These are phyloP conservation scores for Ptyas mucosa DNA, from an alignment of 2,113 vertebrate species.

Conservation along the genomic window DNA sequence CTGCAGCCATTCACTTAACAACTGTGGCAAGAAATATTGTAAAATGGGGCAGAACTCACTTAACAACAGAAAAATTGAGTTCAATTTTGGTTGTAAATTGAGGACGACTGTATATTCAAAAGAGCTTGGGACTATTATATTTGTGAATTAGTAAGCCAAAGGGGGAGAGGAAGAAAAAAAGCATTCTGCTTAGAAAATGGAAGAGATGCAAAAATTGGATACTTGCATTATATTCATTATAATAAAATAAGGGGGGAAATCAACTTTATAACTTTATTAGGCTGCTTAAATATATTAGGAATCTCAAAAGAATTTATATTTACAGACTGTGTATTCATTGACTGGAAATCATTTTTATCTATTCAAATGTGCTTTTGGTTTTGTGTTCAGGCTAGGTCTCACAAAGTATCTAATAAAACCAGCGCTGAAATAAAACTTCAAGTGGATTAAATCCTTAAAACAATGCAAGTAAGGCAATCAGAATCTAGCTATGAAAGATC, in stretches of 20 bases:
- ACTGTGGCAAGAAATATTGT: too few relatives aligned
- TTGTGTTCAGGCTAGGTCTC: neutral
- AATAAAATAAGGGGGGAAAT: neutral
- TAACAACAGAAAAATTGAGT: neutral
- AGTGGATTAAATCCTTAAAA: neutral
- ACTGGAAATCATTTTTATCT: neutral
- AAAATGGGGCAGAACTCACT: too few relatives aligned
- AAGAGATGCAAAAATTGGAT: neutral
- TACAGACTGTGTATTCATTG: neutral
- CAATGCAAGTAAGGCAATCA: neutral
- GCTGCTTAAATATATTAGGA: neutral
- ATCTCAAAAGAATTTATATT: neutral
- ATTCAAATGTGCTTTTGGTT: neutral
- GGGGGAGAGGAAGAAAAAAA: neutral
- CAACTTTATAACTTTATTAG: neutral
- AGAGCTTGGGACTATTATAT: neutral
- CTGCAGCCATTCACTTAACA: neutral
- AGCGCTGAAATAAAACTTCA: neutral
- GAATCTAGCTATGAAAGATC: neutral
- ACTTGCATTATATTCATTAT: neutral
- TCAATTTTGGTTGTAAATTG: neutral
- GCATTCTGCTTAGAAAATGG: neutral
- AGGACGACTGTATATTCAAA: neutral
- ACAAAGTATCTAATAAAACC: neutral
- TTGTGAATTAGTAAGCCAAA: neutral